phyloP scores from a whole-genome alignment of 2,888 invertebrate genomes.

The Acronicta aceris region DNA sequence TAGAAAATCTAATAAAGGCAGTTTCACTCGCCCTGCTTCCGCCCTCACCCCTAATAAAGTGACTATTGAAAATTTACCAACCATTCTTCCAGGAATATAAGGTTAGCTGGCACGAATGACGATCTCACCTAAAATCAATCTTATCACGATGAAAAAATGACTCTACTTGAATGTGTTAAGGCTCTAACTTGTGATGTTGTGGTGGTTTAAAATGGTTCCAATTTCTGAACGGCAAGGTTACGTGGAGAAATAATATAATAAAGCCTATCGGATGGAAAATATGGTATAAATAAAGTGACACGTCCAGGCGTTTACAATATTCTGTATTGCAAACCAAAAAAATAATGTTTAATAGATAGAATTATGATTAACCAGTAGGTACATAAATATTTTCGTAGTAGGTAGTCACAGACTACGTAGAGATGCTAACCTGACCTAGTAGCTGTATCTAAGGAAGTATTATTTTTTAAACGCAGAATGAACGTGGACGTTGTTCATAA shows the following conservation, averaged over 20 bases:
- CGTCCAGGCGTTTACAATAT: constrained; percentile 37
- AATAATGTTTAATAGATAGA: no score
- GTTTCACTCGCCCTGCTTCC: constrained; percentile 83
- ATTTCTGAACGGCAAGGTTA: constrained; percentile 63
- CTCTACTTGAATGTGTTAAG: constrained; percentile 48
- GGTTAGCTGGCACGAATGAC: constrained; percentile 81
- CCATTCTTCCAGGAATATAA: constrained; percentile 88
- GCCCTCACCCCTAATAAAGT: constrained; percentile 87
- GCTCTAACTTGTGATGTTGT: constrained; percentile 33
- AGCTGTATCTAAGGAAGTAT: no score
- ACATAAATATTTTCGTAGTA: no score
- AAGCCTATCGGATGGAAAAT: constrained; percentile 75
- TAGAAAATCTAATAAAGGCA: constrained; percentile 88
- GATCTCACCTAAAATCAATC: constrained; percentile 67
- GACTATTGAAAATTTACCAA: constrained; percentile 90
- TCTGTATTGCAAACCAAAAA: no score
- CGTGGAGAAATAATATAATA: constrained; percentile 78
- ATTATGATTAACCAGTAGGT: no score
- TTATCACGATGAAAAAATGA: constrained; percentile 45
- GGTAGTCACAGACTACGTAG: no score
- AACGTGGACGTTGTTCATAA: constrained; percentile 32
- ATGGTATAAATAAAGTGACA: constrained; percentile 74
- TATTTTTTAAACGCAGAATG: constrained; percentile 8
- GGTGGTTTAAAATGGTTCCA: constrained; percentile 70
- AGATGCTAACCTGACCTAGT: no score